phyloP scores from a whole-genome alignment of 2,888 invertebrate species.

The Alcis repandata region DNA sequence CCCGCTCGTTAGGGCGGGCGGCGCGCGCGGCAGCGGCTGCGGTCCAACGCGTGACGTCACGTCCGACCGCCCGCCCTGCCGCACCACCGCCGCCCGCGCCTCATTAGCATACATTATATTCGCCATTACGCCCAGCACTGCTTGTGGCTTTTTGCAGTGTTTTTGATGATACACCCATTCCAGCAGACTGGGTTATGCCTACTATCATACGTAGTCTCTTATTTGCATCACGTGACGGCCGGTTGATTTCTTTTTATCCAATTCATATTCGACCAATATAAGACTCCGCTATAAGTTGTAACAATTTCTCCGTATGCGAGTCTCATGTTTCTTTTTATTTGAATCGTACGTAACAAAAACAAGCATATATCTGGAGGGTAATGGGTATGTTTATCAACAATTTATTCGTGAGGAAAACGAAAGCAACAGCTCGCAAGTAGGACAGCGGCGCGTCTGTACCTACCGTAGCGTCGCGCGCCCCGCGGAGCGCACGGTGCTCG shows the following conservation, averaged over 20 bases:
- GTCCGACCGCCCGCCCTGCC: slow-evolving; percentile 69
- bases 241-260: slow-evolving; percentile 42
- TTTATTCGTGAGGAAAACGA: slow-evolving; percentile 49
- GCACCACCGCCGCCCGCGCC: slow-evolving; percentile 40
- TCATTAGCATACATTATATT: slow-evolving; percentile 86
- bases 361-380: slow-evolving; percentile 44
- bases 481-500: slow-evolving; percentile 3
- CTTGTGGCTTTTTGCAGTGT: slow-evolving; percentile 75
- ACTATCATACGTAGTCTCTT: slow-evolving; percentile 44
- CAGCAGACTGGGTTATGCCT: slow-evolving; percentile 53
- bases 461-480: slow-evolving; percentile 57
- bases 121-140: slow-evolving; percentile 77
- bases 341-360: slow-evolving; percentile 43
- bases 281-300: slow-evolving; percentile 27
- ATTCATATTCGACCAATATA: slow-evolving; percentile 25
- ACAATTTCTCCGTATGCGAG: slow-evolving; percentile 33
- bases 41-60: slow-evolving; percentile 84
- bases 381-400: slow-evolving; percentile 48
- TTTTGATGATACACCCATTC: slow-evolving; percentile 72
- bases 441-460: slow-evolving; percentile 38
- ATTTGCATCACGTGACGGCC: slow-evolving; percentile 52
- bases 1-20: slow-evolving; percentile 76
- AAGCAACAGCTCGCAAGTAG: slow-evolving; percentile 45
- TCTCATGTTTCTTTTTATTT: slow-evolving; percentile 41
- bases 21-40: slow-evolving; percentile 69